Evolutionary conservation across 1,140 invertebrate genomes (phyloP).

Genomic region (Drosophila watanabei): DNA sequence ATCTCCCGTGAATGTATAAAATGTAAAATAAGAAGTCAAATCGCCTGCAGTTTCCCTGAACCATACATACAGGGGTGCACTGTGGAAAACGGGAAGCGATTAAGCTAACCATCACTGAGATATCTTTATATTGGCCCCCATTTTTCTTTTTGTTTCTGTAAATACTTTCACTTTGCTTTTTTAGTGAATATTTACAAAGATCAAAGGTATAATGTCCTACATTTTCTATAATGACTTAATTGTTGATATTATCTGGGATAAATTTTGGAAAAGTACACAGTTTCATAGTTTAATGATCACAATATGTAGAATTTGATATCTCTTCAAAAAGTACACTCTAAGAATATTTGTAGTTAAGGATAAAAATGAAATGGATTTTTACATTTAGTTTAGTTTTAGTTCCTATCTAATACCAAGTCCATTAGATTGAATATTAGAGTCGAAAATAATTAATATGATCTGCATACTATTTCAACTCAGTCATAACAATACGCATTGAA

Average conservation of each 20-base stretch:
- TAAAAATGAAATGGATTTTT: no score
- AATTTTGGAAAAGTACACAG: background rate
- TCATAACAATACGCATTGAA: no score
- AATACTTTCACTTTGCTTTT: background rate
- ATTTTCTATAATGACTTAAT: background rate
- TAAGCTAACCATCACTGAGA: background rate
- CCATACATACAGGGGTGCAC: slow-evolving; percentile 8
- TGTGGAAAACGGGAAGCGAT: background rate
- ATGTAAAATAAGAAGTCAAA: slow-evolving; percentile 33
- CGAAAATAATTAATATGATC: no score
- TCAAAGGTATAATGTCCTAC: background rate
- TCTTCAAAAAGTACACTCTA: background rate
- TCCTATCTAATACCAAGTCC: no score
- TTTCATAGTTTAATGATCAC: background rate
- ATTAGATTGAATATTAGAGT: no score
- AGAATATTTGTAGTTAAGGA: background rate
- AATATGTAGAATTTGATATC: background rate
- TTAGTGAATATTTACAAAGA: slow-evolving; percentile 1
- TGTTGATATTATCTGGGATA: slow-evolving; percentile 6
- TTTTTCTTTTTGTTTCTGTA: background rate
- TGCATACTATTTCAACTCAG: no score
- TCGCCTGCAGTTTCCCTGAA: slow-evolving; percentile 23
- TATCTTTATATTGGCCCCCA: background rate
- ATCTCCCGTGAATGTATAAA: slow-evolving; percentile 34
- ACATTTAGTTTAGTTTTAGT: no score